Conservation (phyloP, 2,888 invertebrate genomes). For the Oscheius sp. region DNA sequence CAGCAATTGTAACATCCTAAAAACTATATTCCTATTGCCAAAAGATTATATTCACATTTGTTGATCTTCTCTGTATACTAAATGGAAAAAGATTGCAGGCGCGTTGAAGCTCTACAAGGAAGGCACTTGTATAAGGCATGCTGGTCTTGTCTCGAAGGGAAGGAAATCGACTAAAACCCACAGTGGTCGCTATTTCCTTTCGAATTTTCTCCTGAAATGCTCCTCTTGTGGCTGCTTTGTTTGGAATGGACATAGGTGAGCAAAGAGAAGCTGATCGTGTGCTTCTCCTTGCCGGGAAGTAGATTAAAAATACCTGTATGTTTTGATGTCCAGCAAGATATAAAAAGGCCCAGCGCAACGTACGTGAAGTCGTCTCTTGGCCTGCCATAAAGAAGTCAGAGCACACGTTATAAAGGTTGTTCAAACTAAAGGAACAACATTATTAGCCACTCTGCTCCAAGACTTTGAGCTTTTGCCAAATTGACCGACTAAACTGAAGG, state of each 20-base stretch:
- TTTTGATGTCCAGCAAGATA: constrained; percentile 48
- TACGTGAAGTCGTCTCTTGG: constrained; percentile 27
- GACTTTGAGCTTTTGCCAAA: too few relatives aligned
- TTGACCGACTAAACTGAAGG: too few relatives aligned
- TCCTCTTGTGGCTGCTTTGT: not conserved
- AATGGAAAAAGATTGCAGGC: constrained; percentile 42
- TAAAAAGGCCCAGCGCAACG: constrained; percentile 46
- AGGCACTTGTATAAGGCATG: constrained; percentile 40
- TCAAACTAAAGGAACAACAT: not conserved
- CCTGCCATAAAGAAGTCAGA: constrained; percentile 28
- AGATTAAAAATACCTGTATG: constrained; percentile 37
- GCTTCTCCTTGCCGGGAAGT: too few relatives aligned
- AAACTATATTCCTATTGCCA: not conserved
- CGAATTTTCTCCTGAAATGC: constrained; percentile 37
- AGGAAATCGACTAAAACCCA: constrained; percentile 38
- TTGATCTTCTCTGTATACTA: constrained; percentile 23
- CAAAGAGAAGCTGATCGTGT: too few relatives aligned
- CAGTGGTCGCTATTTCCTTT: constrained; percentile 33
- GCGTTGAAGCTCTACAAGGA: constrained; percentile 38
- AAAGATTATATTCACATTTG: not conserved
- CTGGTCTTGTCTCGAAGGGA: constrained; percentile 38
- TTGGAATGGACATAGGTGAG: not conserved
- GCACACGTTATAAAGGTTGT: constrained; percentile 24
- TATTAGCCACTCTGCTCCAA: not conserved
- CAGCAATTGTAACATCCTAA: constrained; percentile 15